Percentiles rank a stretch among this genome's conserved stretches.
phyloP scores from a whole-genome alignment of 2,113 vertebrate genomes.

The Chinchilla lanigera region DNA sequence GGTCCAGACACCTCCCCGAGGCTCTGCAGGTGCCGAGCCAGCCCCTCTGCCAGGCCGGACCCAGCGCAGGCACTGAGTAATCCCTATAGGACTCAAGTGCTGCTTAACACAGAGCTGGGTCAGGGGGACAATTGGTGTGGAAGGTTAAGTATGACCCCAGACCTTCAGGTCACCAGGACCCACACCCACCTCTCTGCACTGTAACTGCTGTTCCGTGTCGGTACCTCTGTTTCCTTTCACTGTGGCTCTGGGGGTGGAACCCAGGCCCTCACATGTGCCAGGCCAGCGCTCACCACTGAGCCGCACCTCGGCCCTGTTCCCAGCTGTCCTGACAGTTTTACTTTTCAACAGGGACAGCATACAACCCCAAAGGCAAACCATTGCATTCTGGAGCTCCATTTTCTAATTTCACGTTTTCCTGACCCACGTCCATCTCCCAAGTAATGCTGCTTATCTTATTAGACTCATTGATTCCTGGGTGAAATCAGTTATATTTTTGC shows the following conservation, averaged over 20 bases:
- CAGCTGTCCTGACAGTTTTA: background rate
- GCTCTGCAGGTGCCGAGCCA: background rate
- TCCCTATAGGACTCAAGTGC: background rate
- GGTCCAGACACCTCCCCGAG: background rate
- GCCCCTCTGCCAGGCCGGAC: background rate
- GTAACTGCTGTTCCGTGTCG: background rate
- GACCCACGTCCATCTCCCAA: background rate
- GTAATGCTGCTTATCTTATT: background rate
- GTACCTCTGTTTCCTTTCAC: background rate
- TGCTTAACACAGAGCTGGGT: background rate
- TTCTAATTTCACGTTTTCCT: background rate
- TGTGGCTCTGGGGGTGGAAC: background rate
- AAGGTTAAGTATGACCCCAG: background rate
- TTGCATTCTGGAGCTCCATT: background rate
- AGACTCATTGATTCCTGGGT: slow-evolving; percentile 42
- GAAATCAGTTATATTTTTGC: slow-evolving; percentile 36
- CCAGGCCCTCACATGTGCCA: background rate
- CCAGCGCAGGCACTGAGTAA: background rate
- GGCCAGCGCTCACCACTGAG: background rate
- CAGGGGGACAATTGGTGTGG: background rate
- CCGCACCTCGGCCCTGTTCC: background rate
- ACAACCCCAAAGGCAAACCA: background rate
- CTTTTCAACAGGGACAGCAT: background rate
- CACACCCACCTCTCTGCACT: background rate
- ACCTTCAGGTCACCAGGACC: background rate